A percentile compares a stretch with the other conserved stretches of the same genome.
phyloP scores from a whole-genome alignment of 2,888 invertebrate genomes.

The Lochmaea capreae region DNA sequence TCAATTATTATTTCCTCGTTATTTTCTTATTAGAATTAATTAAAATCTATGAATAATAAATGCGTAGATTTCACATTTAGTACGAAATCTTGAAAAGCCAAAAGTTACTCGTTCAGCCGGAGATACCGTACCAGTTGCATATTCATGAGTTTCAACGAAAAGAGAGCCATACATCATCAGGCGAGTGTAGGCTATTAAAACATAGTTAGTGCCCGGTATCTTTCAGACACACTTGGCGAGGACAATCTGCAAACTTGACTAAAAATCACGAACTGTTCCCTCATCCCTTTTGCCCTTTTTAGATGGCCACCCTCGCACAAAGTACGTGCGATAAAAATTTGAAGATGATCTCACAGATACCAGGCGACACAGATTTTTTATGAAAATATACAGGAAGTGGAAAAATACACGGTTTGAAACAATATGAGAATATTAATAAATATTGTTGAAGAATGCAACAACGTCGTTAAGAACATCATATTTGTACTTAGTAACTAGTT shows the following conservation, averaged over 20 bases:
- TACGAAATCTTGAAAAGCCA: slow-evolving; percentile 9
- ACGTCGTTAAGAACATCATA: no score
- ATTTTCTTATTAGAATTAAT: background rate
- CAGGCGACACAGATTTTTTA: background rate
- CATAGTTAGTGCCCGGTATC: slow-evolving; percentile 61
- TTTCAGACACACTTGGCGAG: slow-evolving; percentile 58
- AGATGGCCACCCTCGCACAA: slow-evolving; percentile 27
- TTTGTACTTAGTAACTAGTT: no score
- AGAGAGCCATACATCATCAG: slow-evolving; percentile 55
- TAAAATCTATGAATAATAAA: slow-evolving; percentile 8
- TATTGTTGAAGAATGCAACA: no score
- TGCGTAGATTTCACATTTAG: background rate
- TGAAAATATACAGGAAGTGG: background rate
- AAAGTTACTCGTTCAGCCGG: slow-evolving; percentile 3
- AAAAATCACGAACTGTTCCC: slow-evolving; percentile 61
- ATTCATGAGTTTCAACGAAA: slow-evolving; percentile 48
- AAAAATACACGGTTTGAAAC: no score
- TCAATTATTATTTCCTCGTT: no score
- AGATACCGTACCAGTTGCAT: slow-evolving; percentile 41
- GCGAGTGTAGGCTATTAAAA: slow-evolving; percentile 59
- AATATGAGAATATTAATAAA: no score
- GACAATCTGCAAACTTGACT: slow-evolving; percentile 61
- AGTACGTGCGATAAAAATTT: slow-evolving; percentile 25
- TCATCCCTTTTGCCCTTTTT: slow-evolving; percentile 36
- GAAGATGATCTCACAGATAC: slow-evolving; percentile 16